Evolutionary conservation across 2,113 vertebrate species (phyloP), one percentile per base, ranked within the genome.

Genomic region (Hystrix brachyura): DNA sequence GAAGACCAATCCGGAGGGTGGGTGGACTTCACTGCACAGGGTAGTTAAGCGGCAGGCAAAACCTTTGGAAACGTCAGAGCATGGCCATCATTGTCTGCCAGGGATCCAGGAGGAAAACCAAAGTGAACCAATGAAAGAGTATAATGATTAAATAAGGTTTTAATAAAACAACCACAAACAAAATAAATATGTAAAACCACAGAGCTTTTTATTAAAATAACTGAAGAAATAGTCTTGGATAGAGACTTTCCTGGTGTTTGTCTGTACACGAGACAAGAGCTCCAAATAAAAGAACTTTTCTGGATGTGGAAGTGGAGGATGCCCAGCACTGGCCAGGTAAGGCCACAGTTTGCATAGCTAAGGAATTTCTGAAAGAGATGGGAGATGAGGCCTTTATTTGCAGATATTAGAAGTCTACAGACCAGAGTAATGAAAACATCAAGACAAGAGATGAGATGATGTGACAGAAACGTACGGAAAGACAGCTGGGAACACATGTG

Each of bases 401-500:
- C 32, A n/a, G 74, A 15, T 48, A 53, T 65, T 19, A 60, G 18
- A 51, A 81, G 60, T 32, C 8, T 23, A 57, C 72, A n/a, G 64
- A 64, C 0, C 80, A 46, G n/a, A 13, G 34, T 13, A 11, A 19
- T 23, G n/a, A 51, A 29, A 80, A 32, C 34, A 17, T 12, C 2
- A 48, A 46, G 57, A 34, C 12, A 7, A 32, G 7, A 23, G 55
- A 64, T 19, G 32, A 3, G 46, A 21, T 9, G 25, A 5, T 5
- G 3, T 18, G 8, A 32, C 0, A 10, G 59, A 43, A 51, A 64
- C 23, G 7, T 15, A 15, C 46, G 55, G 62, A 57, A 32, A 10
- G 12, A 59, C n/a, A 38, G 4, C 48, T 6, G 0, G 13, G 3
- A 12, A 11, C 8, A 7, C 13, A 29, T 0, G 5, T 3, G n/a